Percentiles rank a stretch among this genome's conserved stretches.
Evolutionary conservation across 2,113 vertebrate genomes (phyloP).

Genomic region (Hippocampus barbouri): DNA sequence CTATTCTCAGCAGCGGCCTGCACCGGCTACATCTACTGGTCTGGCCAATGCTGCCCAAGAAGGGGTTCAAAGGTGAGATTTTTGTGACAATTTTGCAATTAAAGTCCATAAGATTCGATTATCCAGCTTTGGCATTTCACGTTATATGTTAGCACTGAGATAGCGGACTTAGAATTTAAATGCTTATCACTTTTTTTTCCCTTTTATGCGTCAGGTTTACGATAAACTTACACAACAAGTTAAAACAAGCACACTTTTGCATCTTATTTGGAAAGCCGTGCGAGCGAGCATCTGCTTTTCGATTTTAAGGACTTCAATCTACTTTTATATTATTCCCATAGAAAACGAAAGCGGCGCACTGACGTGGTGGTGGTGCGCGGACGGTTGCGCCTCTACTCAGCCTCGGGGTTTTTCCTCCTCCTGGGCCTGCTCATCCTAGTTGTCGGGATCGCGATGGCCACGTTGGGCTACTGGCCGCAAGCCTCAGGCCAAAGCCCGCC

Average conservation of each 20-base stretch:
- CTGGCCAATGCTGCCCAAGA: conserved; percentile 64
- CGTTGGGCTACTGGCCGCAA: conserved; percentile 96
- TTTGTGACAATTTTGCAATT: too few relatives aligned
- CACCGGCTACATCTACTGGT: conserved; percentile 51
- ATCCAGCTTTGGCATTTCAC: too few relatives aligned
- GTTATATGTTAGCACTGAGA: too few relatives aligned
- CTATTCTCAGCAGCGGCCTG: conserved; percentile 84
- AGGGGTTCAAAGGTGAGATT: conserved; percentile 42
- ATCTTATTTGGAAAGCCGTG: too few relatives aligned
- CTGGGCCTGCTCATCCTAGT: conserved; percentile 87
- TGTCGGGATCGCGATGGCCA: conserved; percentile 91
- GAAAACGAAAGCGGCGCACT: conserved; percentile 79
- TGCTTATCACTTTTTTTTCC: too few relatives aligned
- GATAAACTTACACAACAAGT: too few relatives aligned
- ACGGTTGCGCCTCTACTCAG: conserved; percentile 90
- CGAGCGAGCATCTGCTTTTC: too few relatives aligned
- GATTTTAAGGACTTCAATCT: too few relatives aligned
- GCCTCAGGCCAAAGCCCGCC: conserved; percentile 48
- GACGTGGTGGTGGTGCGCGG: conserved; percentile 93
- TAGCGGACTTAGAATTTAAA: too few relatives aligned
- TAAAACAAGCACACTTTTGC: too few relatives aligned
- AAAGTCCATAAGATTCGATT: too few relatives aligned
- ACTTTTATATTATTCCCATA: not conserved
- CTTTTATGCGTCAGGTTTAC: too few relatives aligned
- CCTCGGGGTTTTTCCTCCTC: conserved; percentile 92